Evolutionary conservation across 2,113 vertebrate species (phyloP), one percentile per base, ranked within the genome.

Genomic region (Etheostoma spectabile): DNA sequence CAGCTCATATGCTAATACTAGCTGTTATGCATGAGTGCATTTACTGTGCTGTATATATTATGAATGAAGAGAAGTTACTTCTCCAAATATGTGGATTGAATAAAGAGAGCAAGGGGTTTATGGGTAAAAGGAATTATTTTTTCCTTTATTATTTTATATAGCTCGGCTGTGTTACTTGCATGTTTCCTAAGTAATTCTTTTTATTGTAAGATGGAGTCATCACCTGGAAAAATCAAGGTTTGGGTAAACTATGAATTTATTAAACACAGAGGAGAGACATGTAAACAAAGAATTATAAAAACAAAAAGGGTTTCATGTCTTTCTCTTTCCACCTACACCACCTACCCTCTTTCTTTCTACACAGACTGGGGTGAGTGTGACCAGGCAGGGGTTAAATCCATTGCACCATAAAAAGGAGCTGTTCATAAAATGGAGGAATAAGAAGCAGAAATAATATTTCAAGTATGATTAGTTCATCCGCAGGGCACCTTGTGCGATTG

Each of bases 401-500:
- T 91, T 91, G 94, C 94, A 91, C 93, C 94, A 94, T 95, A 95
- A 95, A 96, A 94, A 92, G 86, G 93, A 92, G 93, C 95, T 94
- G 93, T 94, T 95, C 93, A 96, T 95, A 95, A 95, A 96, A 96
- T 95, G 94, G 87, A 91, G 88, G 88, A 96, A 96, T 95, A 96
- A 96, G 95, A 92, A 94, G 93, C 91, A 96, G 95, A 97, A 96
- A 96, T 96, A 96, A 96, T 97, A 95, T 96, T 97, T 98, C 96
- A 95, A 93, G 91, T 94, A 95, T 94, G 91, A 96, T 96, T 96
- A 95, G 94, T 97, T 98, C 94, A 96, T 95, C 93, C 93, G 87
- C 91, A 96, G 93, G 95, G 92, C 95, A 96, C 95, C 95, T 96
- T 95, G 82, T 93, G 92, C 89, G 93, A 95, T 91, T 94, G 80